These are phyloP conservation scores for Scylla paramamosain DNA, from an alignment of 1,140 invertebrate genomes.

Conservation along the genomic window DNA sequence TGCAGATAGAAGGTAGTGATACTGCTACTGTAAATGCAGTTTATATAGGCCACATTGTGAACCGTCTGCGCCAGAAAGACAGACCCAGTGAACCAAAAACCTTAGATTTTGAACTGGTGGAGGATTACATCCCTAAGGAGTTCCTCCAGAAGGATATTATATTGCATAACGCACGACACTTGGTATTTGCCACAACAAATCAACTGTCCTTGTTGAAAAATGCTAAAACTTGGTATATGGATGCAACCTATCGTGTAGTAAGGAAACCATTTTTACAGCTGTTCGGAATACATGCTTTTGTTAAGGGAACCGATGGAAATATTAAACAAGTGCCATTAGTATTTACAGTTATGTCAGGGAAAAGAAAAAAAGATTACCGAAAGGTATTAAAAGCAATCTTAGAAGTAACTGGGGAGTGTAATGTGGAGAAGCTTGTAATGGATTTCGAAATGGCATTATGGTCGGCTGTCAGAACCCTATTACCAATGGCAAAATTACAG, in stretches of 20 bases:
- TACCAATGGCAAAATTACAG: too few relatives aligned
- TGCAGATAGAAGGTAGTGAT: neutral
- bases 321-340: neutral
- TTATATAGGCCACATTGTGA: neutral
- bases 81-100: neutral
- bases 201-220: neutral
- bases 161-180: neutral
- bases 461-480: too few relatives aligned
- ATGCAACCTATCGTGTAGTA: neutral
- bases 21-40: neutral
- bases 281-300: neutral
- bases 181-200: neutral
- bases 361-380: too few relatives aligned
- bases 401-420: too few relatives aligned
- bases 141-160: constrained; percentile 7
- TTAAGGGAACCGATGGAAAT: neutral
- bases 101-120: constrained; percentile 7
- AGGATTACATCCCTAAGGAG: constrained; percentile 13
- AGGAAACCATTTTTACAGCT: neutral
- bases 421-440: too few relatives aligned
- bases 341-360: neutral
- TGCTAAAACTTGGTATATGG: constrained; percentile 37
- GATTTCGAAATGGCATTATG: too few relatives aligned
- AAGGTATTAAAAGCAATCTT: too few relatives aligned
- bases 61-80: neutral